Conservation (phyloP, 1,140 invertebrate genomes). For the Lepidotrigona ventralis region DNA sequence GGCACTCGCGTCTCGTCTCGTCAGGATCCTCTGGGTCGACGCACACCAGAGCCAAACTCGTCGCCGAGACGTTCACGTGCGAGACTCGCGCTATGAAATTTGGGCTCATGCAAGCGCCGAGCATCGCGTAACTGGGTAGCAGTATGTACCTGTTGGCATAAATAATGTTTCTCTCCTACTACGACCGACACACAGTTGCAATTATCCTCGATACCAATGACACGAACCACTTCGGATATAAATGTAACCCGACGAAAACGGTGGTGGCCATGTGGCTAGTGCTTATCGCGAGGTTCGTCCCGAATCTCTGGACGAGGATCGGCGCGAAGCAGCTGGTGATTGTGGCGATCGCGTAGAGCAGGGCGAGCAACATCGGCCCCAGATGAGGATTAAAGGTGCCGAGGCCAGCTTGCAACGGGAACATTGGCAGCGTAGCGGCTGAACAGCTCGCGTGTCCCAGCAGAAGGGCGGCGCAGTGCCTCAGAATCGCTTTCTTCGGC, state of each 20-base stretch:
- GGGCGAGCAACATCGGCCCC: slow-evolving; percentile 81
- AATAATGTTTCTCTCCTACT: too few species aligned
- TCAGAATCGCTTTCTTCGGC: slow-evolving; percentile 78
- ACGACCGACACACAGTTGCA: too few species aligned
- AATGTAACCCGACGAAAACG: slow-evolving; percentile 82
- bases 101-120: slow-evolving; percentile 82
- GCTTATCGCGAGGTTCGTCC: slow-evolving; percentile 80
- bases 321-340: slow-evolving; percentile 80
- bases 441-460: slow-evolving; percentile 82
- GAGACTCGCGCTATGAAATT: slow-evolving; percentile 81
- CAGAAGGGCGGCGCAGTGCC: slow-evolving; percentile 82
- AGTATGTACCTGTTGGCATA: slow-evolving; percentile 78
- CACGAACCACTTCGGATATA: slow-evolving; percentile 83
- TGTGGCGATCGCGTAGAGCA: slow-evolving; percentile 81
- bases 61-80: slow-evolving; percentile 82
- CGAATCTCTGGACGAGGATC: slow-evolving; percentile 80
- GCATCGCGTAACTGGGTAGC: slow-evolving; percentile 82
- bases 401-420: slow-evolving; percentile 81
- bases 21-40: slow-evolving; percentile 80
- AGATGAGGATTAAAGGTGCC: slow-evolving; percentile 74
- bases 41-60: slow-evolving; percentile 82
- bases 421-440: slow-evolving; percentile 83
- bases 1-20: slow-evolving; percentile 75
- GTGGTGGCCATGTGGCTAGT: slow-evolving; percentile 79
- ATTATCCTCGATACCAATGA: slow-evolving; percentile 1